Conservation (phyloP, 1,140 invertebrate genomes). For the Hylaeus anthracinus region DNA sequence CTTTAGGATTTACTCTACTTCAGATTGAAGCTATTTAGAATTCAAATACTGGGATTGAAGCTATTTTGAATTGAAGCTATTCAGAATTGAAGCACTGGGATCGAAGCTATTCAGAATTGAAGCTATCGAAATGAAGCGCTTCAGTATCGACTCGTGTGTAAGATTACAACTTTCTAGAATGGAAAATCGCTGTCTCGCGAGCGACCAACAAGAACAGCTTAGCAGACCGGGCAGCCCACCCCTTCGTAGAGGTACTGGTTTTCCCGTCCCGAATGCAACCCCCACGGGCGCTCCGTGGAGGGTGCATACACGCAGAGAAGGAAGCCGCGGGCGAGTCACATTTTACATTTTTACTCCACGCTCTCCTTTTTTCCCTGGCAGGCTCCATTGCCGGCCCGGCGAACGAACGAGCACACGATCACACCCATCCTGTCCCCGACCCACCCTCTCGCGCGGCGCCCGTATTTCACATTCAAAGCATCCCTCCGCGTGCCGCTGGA, state of each 20-base stretch:
- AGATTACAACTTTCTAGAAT: too few species aligned
- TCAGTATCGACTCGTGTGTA: too few species aligned
- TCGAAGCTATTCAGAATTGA: too few species aligned
- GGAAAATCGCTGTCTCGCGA: not conserved
- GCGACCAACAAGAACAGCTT: not conserved
- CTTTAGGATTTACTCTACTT: too few species aligned
- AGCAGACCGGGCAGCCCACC: not conserved
- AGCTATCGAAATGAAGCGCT: too few species aligned
- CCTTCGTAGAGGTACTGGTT: not conserved
- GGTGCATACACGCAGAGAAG: constrained; percentile 9
- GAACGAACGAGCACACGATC: constrained; percentile 60
- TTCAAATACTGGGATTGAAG: too few species aligned
- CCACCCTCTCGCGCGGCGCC: not conserved
- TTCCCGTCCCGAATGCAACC: not conserved
- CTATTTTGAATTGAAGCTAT: too few species aligned
- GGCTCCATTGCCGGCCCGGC: constrained; percentile 28
- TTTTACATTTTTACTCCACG: constrained; percentile 68
- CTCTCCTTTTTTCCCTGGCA: constrained; percentile 51
- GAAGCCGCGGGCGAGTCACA: constrained; percentile 63
- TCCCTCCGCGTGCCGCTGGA: constrained; percentile 23
- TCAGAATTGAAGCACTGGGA: too few species aligned
- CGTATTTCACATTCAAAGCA: constrained; percentile 68
- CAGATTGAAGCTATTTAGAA: too few species aligned
- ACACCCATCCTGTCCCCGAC: constrained; percentile 11
- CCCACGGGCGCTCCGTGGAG: not conserved